Percentiles rank a stretch among this genome's conserved stretches.
These are phyloP conservation scores for Holothuria leucospilota DNA, from an alignment of 53 echinoderm and acorn worm species.

Conservation along the genomic window DNA sequence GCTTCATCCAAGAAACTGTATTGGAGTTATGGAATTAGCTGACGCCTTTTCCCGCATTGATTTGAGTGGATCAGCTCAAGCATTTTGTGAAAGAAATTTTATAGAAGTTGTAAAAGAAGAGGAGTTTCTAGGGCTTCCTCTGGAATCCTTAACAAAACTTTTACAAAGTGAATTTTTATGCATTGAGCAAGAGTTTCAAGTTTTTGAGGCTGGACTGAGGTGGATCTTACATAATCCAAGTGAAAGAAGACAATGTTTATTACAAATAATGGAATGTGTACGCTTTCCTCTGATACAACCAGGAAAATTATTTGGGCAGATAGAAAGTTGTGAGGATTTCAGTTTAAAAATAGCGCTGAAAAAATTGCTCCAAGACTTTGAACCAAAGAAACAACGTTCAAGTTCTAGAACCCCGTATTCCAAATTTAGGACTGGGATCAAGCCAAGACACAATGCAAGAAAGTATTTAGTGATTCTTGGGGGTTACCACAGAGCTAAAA, in stretches of 20 bases:
- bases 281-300: conserved; percentile 83
- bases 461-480: conserved; percentile 87
- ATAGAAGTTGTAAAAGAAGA: conserved; percentile 71
- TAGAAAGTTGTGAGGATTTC: conserved; percentile 79
- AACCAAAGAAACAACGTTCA: conserved; percentile 68
- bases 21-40: conserved; percentile 85
- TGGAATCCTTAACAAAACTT: conserved; percentile 62
- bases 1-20: conserved; percentile 91
- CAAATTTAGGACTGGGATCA: conserved; percentile 32
- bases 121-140: conserved; percentile 75
- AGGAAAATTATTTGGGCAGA: conserved; percentile 73
- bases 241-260: conserved; percentile 64
- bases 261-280: conserved; percentile 76
- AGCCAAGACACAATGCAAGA: conserved; percentile 78
- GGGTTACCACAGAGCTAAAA: conserved; percentile 78
- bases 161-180: conserved; percentile 79
- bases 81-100: conserved; percentile 77
- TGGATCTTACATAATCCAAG: conserved; percentile 83
- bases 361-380: conserved; percentile 80
- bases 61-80: conserved; percentile 58
- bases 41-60: conserved; percentile 72
- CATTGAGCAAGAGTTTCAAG: conserved; percentile 90
- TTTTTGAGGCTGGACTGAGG: conserved; percentile 79
- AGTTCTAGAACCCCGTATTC: neutral
- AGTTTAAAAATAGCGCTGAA: conserved; percentile 81